Evolutionary conservation across 2,113 vertebrate genomes (phyloP).

Genomic region (Triplophysa dalaica): DNA sequence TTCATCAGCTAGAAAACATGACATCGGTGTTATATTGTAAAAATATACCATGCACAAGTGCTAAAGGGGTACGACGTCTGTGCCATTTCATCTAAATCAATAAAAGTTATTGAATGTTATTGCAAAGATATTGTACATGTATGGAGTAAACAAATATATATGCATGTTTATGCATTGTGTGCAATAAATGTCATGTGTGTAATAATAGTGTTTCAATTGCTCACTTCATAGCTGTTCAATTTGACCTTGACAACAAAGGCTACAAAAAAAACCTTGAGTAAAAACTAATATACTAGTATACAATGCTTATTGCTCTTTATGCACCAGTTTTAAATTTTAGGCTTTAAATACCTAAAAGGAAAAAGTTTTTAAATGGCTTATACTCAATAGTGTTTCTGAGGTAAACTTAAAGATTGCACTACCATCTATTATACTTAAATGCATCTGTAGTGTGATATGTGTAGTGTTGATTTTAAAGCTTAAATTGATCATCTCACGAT

Average conservation of each 20-base stretch:
- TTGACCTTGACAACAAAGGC: background rate
- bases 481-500: background rate
- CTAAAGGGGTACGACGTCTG: background rate
- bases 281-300: background rate
- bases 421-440: background rate
- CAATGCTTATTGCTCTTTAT: background rate
- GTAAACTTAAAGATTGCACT: background rate
- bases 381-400: background rate
- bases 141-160: background rate
- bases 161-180: background rate
- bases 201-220: background rate
- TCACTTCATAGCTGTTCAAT: background rate
- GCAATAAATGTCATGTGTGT: background rate
- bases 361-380: background rate
- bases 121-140: too few species aligned
- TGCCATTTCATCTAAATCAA: background rate
- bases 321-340: background rate
- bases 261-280: background rate
- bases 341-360: too few species aligned
- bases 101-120: background rate
- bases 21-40: background rate
- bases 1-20: background rate
- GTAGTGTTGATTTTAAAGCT: background rate
- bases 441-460: too few species aligned
- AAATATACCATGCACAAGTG: constrained; percentile 14